Evolutionary conservation across 2,797 vertebrate species (phyloP).

Genomic region (Eulemur albifrons): DNA sequence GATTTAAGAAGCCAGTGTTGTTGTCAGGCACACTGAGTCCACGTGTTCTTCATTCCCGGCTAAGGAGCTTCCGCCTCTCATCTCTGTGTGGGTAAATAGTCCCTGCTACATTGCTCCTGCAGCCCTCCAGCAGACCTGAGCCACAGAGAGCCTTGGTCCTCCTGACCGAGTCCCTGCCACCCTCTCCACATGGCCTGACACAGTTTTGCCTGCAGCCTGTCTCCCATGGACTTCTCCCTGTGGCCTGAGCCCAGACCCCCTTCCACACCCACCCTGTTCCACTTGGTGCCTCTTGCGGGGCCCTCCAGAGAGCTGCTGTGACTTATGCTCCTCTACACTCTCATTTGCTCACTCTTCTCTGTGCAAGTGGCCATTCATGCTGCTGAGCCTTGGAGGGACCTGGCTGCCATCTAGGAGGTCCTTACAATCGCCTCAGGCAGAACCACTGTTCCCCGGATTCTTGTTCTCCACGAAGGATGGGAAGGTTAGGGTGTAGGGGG

Average conservation of each 20-base stretch:
- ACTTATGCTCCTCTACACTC: fast-evolving
- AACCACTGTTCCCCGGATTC: neutral
- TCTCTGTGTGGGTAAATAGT: neutral
- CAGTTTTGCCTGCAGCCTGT: neutral
- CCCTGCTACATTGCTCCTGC: neutral
- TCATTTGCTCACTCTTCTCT: neutral
- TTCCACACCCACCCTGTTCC: neutral
- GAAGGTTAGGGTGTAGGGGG: fast-evolving
- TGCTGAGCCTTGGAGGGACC: neutral
- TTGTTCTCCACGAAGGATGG: neutral
- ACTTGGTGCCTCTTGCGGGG: neutral
- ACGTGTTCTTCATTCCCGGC: neutral
- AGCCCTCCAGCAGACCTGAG: neutral
- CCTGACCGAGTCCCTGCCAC: neutral
- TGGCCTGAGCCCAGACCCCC: neutral
- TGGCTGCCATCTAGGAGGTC: neutral
- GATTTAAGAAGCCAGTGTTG: neutral
- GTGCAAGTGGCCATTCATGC: neutral
- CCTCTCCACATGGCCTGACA: too few species aligned
- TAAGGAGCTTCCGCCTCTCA: neutral
- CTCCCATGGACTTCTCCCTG: neutral
- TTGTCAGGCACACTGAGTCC: too few species aligned
- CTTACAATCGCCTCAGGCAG: neutral
- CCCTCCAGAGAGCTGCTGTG: neutral
- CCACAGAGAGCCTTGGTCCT: neutral